phyloP scores from a whole-genome alignment of 2,113 vertebrate species.

The Speoplatyrhinus poulsoni region DNA sequence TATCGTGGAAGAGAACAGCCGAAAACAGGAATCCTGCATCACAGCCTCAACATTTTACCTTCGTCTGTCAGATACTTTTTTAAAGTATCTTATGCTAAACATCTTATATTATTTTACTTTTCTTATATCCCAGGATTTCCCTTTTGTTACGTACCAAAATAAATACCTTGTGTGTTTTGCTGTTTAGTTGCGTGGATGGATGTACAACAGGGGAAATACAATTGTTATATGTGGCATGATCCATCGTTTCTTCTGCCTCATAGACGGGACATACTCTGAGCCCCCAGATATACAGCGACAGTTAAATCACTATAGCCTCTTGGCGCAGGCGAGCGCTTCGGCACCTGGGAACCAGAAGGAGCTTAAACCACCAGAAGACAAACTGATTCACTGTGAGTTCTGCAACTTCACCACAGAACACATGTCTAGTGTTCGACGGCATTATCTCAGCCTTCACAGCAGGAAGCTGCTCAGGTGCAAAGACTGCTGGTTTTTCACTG shows the following conservation, averaged over 20 bases:
- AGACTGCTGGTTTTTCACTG: constrained; percentile 88
- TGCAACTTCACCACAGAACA: constrained; percentile 88
- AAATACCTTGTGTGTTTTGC: too few species aligned
- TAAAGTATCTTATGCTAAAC: too few species aligned
- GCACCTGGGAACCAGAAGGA: constrained; percentile 48
- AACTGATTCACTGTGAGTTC: constrained; percentile 86
- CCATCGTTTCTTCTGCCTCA: not conserved
- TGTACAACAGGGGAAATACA: too few species aligned
- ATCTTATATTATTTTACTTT: too few species aligned
- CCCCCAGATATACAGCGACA: constrained; percentile 88
- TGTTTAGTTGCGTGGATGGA: too few species aligned
- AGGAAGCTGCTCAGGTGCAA: constrained; percentile 91
- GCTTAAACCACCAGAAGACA: constrained; percentile 61
- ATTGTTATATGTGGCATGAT: not conserved
- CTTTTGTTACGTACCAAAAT: too few species aligned
- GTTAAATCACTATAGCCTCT: constrained; percentile 84
- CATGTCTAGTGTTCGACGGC: constrained; percentile 86
- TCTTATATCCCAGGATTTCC: too few species aligned
- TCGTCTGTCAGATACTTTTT: too few species aligned
- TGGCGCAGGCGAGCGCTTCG: constrained; percentile 64
- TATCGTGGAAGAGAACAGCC: too few species aligned
- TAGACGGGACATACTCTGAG: constrained; percentile 83
- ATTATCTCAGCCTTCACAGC: constrained; percentile 88
- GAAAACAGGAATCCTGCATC: too few species aligned
- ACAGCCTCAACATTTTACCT: too few species aligned